phyloP scores from a whole-genome alignment of 2,797 vertebrate genomes.

The Remorina albescens region DNA sequence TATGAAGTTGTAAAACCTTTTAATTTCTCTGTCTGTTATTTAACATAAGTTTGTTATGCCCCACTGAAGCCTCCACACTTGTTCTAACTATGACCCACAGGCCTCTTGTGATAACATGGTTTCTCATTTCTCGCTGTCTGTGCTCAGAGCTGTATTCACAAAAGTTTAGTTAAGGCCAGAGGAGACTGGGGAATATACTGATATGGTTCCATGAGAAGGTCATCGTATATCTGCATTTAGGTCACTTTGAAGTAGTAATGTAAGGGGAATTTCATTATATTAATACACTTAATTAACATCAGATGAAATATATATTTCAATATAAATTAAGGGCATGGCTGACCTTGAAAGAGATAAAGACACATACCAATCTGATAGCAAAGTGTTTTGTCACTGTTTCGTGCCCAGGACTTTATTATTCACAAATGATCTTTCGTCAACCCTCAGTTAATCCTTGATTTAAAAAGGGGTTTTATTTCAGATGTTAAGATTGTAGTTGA shows the following conservation, averaged over 20 bases:
- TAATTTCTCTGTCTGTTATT: constrained; percentile 10
- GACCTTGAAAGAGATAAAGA: constrained; percentile 6
- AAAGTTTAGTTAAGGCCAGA: constrained; percentile 2
- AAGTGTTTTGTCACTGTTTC: background rate
- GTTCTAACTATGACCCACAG: constrained; percentile 47
- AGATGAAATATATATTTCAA: constrained; percentile 1
- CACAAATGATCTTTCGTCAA: constrained; percentile 12
- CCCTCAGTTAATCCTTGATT: background rate
- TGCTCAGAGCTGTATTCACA: constrained; percentile 33
- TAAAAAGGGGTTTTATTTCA: constrained; percentile 11
- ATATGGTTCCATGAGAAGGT: constrained; percentile 2
- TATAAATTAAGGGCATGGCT: constrained; percentile 2
- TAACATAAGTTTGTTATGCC: constrained; percentile 36
- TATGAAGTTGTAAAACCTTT: constrained; percentile 4
- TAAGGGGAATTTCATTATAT: background rate
- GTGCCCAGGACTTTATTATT: background rate
- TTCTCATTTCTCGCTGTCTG: constrained; percentile 23
- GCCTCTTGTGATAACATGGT: constrained; percentile 40
- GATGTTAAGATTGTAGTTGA: constrained; percentile 1
- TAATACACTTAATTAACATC: constrained; percentile 7
- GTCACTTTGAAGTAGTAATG: constrained; percentile 7
- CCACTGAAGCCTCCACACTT: constrained; percentile 47
- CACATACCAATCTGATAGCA: constrained; percentile 7
- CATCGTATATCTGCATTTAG: constrained; percentile 5
- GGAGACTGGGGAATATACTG: background rate